phyloP scores from a whole-genome alignment of 1,140 invertebrate species.

The Plectus sambesii region DNA sequence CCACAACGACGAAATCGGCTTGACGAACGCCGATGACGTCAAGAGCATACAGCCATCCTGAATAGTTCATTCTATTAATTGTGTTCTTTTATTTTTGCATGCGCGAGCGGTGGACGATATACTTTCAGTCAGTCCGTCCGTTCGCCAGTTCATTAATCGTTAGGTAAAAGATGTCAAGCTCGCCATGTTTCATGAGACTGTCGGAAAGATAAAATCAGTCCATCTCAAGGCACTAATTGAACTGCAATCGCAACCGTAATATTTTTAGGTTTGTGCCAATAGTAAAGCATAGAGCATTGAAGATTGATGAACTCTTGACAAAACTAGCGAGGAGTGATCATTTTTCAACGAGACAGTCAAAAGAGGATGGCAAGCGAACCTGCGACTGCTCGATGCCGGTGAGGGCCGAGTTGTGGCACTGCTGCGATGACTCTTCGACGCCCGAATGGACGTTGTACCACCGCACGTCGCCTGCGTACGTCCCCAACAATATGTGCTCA shows the following conservation, averaged over 20 bases:
- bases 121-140: no score
- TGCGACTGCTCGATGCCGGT: slow-evolving; percentile 27
- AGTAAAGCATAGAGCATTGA: slow-evolving; percentile 25
- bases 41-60: slow-evolving; percentile 65
- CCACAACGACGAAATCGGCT: slow-evolving; percentile 73
- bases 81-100: slow-evolving; percentile 51
- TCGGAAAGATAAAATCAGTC: no score
- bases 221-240: no score
- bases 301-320: no score
- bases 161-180: no score
- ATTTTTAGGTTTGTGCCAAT: slow-evolving; percentile 63
- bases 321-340: no score
- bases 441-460: slow-evolving; percentile 70
- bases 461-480: slow-evolving; percentile 71
- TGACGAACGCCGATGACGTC: slow-evolving; percentile 70
- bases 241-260: slow-evolving; percentile 72
- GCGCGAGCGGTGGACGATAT: no score
- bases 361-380: slow-evolving; percentile 9
- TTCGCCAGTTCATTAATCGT: no score
- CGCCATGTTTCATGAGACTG: no score
- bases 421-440: slow-evolving; percentile 48
- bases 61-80: slow-evolving; percentile 41
- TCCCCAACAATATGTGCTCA: slow-evolving; percentile 69
- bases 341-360: slow-evolving; percentile 7
- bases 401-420: slow-evolving; percentile 25